These are phyloP conservation scores for Metopolophium dirhodum DNA, from an alignment of 1,140 invertebrate genomes.

Conservation along the genomic window DNA sequence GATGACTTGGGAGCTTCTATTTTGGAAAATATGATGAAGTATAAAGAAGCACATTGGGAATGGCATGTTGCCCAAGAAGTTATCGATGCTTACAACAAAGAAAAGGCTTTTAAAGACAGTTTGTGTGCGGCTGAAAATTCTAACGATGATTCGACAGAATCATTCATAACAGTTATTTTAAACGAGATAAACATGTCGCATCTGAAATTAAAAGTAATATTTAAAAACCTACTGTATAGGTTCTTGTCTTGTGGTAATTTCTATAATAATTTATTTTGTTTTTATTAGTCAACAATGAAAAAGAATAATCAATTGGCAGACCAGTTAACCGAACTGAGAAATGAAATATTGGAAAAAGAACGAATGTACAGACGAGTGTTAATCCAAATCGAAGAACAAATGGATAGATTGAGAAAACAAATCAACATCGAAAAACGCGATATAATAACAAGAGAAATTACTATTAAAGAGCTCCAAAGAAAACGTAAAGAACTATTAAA, in stretches of 20 bases:
- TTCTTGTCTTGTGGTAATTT: not conserved
- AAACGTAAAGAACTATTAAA: not conserved
- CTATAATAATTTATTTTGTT: not conserved
- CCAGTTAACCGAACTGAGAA: not conserved
- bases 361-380: not conserved
- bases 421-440: constrained; percentile 48
- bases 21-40: not conserved
- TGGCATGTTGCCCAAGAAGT: constrained; percentile 30
- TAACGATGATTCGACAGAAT: not conserved
- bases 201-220: constrained; percentile 23
- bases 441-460: not conserved
- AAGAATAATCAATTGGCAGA: constrained; percentile 29
- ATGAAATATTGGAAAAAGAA: not conserved
- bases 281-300: not conserved
- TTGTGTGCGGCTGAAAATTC: not conserved
- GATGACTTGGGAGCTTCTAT: not conserved
- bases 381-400: not conserved
- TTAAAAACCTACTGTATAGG: not conserved
- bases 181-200: constrained; percentile 45
- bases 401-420: not conserved
- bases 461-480: not conserved
- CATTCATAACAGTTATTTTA: not conserved
- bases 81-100: constrained; percentile 13
- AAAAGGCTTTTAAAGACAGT: constrained; percentile 21
- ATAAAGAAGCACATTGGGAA: constrained; percentile 45